Base-by-base conservation (phyloP, 2,113 vertebrate genomes). In the Pycnonotus jocosus region DNA sequence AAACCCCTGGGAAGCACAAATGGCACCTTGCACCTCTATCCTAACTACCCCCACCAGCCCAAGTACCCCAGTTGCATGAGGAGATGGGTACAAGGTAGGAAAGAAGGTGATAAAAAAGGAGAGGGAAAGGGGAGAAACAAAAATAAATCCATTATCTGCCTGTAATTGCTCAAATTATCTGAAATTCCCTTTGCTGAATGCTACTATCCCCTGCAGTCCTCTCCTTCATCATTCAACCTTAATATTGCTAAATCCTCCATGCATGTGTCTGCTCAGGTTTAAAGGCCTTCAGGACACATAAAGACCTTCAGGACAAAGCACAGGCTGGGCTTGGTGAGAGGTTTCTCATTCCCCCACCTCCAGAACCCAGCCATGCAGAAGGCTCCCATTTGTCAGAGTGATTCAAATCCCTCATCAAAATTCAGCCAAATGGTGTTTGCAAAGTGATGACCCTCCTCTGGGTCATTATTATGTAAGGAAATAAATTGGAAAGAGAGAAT, bases 381-480 rank as follows among this genome's bases (percentile, higher is more conserved):
- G 86, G 47, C 25, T 92, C 53, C 72, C 80, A 93, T 96, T 96
- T 96, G 88, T 93, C 88, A 96, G 76, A 45, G 58, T 4, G 38
- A 94, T 94, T 93, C 90, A 95, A 96, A 88, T 64, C 82, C 76
- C 82, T 92, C 93, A 96, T 95, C 88, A 97, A 94, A 93, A 96
- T 93, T 92, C 96, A 96, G 42, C 94, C 94, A 94, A 96, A 95
- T 95, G 93, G 72, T 61, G 65, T 86, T 78, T 93, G 92, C 72
- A 86, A 88, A 83, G 37, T 73, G 93, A 44, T 56, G 9, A 86
- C 72, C 86, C 91, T 97, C 95, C 95, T 93, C 79, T 95, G 95
- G 92, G 96, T 96, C 90, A 94, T 97, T 95, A 95, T 27, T 94
- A 96, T 88, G 90, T 77, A 88, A 94, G 72, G 76, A 93, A 92